phyloP scores from a whole-genome alignment of 2,113 vertebrate species.

The Carassius gibelio region DNA sequence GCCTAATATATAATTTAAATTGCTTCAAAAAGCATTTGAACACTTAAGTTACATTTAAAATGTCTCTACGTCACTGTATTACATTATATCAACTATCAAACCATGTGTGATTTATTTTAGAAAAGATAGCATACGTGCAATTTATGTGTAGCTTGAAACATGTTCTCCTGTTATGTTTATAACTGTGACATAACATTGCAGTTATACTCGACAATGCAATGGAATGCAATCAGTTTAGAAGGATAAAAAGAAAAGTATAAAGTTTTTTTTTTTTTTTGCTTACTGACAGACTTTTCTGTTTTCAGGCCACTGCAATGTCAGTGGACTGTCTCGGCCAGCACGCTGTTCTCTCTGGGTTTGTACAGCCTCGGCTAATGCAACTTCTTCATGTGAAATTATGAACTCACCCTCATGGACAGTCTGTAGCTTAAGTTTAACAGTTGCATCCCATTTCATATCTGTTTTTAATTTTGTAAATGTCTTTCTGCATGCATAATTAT shows the following conservation, averaged over 20 bases:
- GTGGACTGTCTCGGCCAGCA: slow-evolving; percentile 94
- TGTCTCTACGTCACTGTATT: not conserved
- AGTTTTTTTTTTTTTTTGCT: not conserved
- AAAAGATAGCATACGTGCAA: not conserved
- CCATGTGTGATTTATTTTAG: not conserved
- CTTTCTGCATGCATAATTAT: not conserved
- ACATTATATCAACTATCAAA: not conserved
- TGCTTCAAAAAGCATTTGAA: not conserved
- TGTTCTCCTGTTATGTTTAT: not conserved
- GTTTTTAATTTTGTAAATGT: not conserved
- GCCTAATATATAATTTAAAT: too few species aligned
- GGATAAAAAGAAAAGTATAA: not conserved
- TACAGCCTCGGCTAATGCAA: slow-evolving; percentile 27
- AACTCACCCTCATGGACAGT: too few species aligned
- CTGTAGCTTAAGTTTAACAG: not conserved
- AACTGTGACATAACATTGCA: not conserved
- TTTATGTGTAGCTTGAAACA: not conserved
- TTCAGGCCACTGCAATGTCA: slow-evolving; percentile 95
- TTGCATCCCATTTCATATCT: not conserved
- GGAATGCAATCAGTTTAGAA: not conserved
- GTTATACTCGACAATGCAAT: not conserved
- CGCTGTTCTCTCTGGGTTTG: slow-evolving; percentile 95
- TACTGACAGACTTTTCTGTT: slow-evolving; percentile 17
- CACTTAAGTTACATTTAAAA: not conserved
- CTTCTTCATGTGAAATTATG: slow-evolving; percentile 23